Percentiles rank a stretch among this genome's conserved stretches.
These are phyloP conservation scores for Hylaeus volcanicus DNA, from an alignment of 1,140 invertebrate genomes.

Conservation along the genomic window DNA sequence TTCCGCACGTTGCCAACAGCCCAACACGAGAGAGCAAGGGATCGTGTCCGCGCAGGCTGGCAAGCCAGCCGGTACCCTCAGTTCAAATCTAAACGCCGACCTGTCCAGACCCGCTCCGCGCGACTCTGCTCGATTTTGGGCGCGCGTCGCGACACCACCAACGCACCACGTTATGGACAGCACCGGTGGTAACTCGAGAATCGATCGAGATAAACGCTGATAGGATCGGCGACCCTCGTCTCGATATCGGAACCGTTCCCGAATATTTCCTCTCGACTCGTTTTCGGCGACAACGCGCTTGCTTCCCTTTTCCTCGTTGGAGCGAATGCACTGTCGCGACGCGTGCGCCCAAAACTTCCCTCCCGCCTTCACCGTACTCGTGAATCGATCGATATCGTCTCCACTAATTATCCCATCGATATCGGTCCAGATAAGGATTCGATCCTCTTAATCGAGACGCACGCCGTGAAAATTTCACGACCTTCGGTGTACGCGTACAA, in stretches of 20 bases:
- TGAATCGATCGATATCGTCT: constrained; percentile 22
- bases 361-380: neutral
- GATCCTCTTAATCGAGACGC: too few species aligned
- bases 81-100: constrained; percentile 42
- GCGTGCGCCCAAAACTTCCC: constrained; percentile 44
- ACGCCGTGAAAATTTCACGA: too few species aligned
- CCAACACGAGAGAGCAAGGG: constrained; percentile 26
- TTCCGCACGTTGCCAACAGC: constrained; percentile 19
- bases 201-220: neutral
- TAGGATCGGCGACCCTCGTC: neutral
- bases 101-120: constrained; percentile 11
- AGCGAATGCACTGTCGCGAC: constrained; percentile 29
- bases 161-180: constrained; percentile 20
- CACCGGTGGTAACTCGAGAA: neutral
- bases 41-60: constrained; percentile 1
- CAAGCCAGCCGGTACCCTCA: constrained; percentile 20
- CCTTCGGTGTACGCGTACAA: too few species aligned
- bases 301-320: constrained; percentile 5
- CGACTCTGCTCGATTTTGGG: constrained; percentile 39
- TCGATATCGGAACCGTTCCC: neutral
- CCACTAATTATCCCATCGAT: too few species aligned
- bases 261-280: too few species aligned
- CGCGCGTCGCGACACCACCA: constrained; percentile 40
- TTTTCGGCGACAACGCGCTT: neutral
- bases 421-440: too few species aligned